Evolutionary conservation across 1,140 invertebrate species (phyloP).

Genomic region (Limonius californicus): DNA sequence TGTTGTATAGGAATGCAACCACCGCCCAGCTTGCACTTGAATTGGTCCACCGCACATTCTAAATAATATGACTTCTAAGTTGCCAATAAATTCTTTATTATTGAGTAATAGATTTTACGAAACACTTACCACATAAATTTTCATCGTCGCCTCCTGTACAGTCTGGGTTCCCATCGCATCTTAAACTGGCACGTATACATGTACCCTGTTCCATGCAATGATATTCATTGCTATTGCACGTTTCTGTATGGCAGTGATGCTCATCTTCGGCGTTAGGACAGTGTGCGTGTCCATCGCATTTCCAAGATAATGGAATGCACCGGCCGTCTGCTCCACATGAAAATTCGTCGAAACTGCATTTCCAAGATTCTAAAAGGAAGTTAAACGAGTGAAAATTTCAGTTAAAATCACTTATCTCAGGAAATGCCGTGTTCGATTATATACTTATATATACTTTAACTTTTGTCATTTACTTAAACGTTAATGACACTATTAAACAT

Average conservation of each 20-base stretch:
- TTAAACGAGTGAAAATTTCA: neutral
- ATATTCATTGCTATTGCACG: conserved; percentile 55
- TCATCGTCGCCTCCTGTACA: conserved; percentile 66
- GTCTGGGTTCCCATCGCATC: conserved; percentile 61
- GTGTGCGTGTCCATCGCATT: conserved; percentile 65
- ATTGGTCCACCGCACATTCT: conserved; percentile 55
- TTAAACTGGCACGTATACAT: conserved; percentile 56
- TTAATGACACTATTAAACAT: too few relatives aligned
- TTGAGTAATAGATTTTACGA: neutral
- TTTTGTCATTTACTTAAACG: too few relatives aligned
- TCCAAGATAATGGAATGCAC: conserved; percentile 57
- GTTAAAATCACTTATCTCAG: too few relatives aligned
- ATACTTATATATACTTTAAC: too few relatives aligned
- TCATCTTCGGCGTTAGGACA: conserved; percentile 65
- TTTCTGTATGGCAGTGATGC: conserved; percentile 52
- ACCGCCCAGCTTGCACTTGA: conserved; percentile 56
- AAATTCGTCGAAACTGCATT: conserved; percentile 58
- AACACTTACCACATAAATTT: conserved; percentile 50
- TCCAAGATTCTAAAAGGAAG: conserved; percentile 49
- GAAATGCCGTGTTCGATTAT: too few relatives aligned
- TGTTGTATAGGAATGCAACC: conserved; percentile 55
- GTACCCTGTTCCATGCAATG: conserved; percentile 54
- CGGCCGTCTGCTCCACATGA: conserved; percentile 47
- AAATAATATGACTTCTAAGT: conserved; percentile 27
- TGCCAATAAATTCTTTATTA: neutral